Evolutionary conservation across 2,113 vertebrate species (phyloP).

Genomic region (Dipodomys spectabilis): DNA sequence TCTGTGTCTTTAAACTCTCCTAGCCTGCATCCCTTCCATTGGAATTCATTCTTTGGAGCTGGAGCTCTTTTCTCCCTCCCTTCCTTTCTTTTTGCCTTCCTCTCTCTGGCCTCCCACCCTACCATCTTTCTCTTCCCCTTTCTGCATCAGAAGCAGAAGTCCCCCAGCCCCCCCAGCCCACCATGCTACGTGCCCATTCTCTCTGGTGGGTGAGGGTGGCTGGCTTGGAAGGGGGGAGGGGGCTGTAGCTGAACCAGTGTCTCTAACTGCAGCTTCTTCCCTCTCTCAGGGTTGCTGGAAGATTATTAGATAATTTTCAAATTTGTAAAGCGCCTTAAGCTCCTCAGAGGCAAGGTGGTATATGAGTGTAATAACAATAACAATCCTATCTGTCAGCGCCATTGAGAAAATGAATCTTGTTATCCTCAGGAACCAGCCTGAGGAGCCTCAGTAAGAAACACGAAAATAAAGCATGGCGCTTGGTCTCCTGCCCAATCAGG

Average conservation of each 20-base stretch:
- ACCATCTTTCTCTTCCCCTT: conserved; percentile 8
- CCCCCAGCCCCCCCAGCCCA: background rate
- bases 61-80: background rate
- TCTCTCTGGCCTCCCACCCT: background rate
- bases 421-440: conserved; percentile 79
- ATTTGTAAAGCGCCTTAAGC: conserved; percentile 83
- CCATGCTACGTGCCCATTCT: background rate
- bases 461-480: conserved; percentile 49
- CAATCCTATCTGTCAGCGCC: conserved; percentile 83
- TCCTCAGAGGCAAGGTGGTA: conserved; percentile 82
- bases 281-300: conserved; percentile 78
- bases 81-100: background rate
- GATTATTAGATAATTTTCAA: conserved; percentile 85
- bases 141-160: background rate
- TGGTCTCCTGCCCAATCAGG: conserved; percentile 68
- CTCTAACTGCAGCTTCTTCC: conserved; percentile 58
- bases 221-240: background rate
- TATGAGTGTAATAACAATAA: conserved; percentile 84
- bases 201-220: background rate
- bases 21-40: conserved; percentile 56
- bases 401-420: conserved; percentile 85
- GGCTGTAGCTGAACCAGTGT: conserved; percentile 23
- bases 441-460: conserved; percentile 77
- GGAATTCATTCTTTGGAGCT: conserved; percentile 69
- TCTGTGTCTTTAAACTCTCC: conserved; percentile 71